Percentiles rank a stretch among this genome's conserved stretches.
Evolutionary conservation across 2,113 vertebrate species (phyloP).

Genomic region (Corythaixoides concolor): DNA sequence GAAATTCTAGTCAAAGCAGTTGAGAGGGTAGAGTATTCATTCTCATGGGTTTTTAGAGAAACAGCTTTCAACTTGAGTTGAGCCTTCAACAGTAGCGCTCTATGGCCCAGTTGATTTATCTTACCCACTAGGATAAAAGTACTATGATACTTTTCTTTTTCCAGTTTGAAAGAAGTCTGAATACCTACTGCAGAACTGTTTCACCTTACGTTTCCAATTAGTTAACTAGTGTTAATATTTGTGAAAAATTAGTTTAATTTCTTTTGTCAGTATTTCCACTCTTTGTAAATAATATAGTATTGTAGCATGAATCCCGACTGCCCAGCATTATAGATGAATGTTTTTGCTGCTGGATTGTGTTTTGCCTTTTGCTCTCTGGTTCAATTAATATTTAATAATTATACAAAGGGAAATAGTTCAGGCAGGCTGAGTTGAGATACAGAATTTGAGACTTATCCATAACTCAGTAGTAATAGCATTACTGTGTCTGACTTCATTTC

Average conservation of each 20-base stretch:
- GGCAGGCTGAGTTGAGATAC: neutral
- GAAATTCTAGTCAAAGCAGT: neutral
- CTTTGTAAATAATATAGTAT: neutral
- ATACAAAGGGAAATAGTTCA: neutral
- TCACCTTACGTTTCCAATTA: fast-evolving
- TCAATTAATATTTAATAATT: neutral
- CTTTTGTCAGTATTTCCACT: neutral
- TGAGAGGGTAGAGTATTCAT: neutral
- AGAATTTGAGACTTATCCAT: neutral
- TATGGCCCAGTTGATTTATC: neutral
- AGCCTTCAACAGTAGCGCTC: neutral
- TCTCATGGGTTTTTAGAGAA: neutral
- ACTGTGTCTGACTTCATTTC: neutral
- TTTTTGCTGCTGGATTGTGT: neutral
- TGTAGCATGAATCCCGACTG: neutral
- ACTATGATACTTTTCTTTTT: neutral
- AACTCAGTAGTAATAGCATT: neutral
- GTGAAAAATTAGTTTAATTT: neutral
- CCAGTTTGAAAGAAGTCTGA: neutral
- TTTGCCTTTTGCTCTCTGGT: neutral
- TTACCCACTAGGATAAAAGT: neutral
- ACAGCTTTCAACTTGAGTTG: neutral
- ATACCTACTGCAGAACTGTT: neutral
- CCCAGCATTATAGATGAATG: neutral
- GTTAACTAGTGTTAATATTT: neutral